Evolutionary conservation across 2,888 invertebrate species (phyloP).

Genomic region (Orchestes rusci): DNA sequence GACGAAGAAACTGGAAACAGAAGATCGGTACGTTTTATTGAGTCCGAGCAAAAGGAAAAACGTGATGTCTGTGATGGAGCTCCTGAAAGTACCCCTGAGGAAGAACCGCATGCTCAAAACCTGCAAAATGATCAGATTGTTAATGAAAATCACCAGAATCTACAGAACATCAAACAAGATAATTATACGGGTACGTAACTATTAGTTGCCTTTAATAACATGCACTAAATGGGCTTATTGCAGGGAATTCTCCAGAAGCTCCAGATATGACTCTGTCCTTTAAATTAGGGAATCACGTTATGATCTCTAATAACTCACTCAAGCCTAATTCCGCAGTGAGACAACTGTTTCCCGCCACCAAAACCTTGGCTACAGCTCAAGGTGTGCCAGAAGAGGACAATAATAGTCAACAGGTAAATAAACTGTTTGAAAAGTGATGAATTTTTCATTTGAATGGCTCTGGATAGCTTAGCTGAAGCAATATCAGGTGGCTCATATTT

Average conservation of each 20-base stretch:
- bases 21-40: constrained; percentile 62
- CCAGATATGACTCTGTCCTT: constrained; percentile 51
- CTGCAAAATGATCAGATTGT: constrained; percentile 22
- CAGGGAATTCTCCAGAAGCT: constrained; percentile 25
- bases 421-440: too few relatives aligned
- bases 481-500: too few relatives aligned
- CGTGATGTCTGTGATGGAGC: constrained; percentile 44
- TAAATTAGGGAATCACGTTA: constrained; percentile 50
- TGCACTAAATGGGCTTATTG: too few relatives aligned
- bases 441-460: too few relatives aligned
- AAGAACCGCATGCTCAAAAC: constrained; percentile 25
- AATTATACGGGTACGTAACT: constrained; percentile 14
- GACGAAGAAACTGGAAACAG: constrained; percentile 46
- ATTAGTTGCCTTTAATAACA: too few relatives aligned
- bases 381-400: constrained; percentile 14
- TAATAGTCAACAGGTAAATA: constrained; percentile 18
- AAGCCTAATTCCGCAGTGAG: constrained; percentile 76
- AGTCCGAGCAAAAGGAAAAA: constrained; percentile 39
- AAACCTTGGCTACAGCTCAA: constrained; percentile 45
- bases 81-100: constrained; percentile 35
- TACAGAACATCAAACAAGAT: constrained; percentile 19
- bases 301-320: constrained; percentile 51
- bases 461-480: too few relatives aligned
- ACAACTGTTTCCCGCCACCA: constrained; percentile 75
- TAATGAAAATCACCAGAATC: constrained; percentile 15